phyloP scores from a whole-genome alignment of 2,888 invertebrate genomes.

The Eupithecia vulgata region DNA sequence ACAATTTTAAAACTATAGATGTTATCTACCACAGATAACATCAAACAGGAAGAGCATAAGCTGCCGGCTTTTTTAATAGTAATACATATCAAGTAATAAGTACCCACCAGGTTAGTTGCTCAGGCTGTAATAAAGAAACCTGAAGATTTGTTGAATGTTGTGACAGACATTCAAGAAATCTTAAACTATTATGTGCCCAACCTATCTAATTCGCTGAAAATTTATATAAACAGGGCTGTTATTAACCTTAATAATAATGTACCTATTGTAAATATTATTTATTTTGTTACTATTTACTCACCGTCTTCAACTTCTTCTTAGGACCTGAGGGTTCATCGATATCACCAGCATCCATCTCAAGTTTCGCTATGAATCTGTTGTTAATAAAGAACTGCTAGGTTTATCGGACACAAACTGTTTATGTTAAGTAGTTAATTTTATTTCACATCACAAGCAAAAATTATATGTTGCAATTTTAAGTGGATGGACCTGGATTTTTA shows the following conservation, averaged over 20 bases:
- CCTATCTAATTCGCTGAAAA: not conserved
- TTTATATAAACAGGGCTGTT: not conserved
- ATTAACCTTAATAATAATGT: not conserved
- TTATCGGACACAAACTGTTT: not conserved
- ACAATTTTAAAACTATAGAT: too few species aligned
- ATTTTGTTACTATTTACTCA: too few species aligned
- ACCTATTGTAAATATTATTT: too few species aligned
- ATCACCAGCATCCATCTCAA: conserved; percentile 31
- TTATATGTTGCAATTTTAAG: not conserved
- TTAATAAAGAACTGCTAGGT: not conserved
- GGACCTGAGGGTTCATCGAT: conserved; percentile 75
- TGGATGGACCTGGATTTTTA: too few species aligned
- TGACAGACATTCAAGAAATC: not conserved
- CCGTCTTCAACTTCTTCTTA: conserved; percentile 79
- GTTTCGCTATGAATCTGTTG: not conserved
- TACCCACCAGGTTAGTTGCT: not conserved
- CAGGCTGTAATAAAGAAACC: not conserved
- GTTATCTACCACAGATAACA: not conserved
- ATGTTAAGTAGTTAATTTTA: not conserved
- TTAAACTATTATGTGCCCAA: not conserved
- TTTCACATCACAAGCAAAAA: not conserved
- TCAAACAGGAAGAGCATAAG: not conserved
- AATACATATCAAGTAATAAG: not conserved
- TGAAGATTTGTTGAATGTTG: not conserved
- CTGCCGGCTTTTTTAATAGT: too few species aligned